A percentile compares a stretch with the other conserved stretches of the same genome.
phyloP scores from a whole-genome alignment of 2,797 vertebrate genomes.

The Cygnus olor region DNA sequence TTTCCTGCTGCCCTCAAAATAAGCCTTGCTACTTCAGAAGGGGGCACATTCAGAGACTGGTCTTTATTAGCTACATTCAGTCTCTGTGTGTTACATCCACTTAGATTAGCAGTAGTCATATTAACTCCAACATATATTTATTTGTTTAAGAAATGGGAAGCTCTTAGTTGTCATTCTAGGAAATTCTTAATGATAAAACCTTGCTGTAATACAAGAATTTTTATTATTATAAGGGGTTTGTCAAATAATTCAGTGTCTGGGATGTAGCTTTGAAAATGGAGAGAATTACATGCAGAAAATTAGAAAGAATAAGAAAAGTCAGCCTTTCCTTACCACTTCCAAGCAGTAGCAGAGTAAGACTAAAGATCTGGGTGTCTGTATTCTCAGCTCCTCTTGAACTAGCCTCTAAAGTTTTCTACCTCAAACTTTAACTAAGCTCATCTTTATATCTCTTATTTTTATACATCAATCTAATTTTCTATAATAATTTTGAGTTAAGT shows the following conservation, averaged over 20 bases:
- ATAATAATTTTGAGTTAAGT: neutral
- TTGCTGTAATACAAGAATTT: neutral
- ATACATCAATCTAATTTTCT: neutral
- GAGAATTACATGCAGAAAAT: neutral
- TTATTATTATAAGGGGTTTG: neutral
- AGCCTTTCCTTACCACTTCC: neutral
- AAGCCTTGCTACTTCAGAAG: neutral
- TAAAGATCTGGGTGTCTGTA: neutral
- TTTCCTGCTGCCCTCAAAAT: neutral
- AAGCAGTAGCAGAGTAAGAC: neutral
- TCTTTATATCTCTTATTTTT: neutral
- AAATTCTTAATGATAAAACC: neutral
- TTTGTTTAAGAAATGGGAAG: neutral
- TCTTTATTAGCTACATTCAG: neutral
- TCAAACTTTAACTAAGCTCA: neutral
- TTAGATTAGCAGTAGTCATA: neutral
- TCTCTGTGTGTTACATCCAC: neutral
- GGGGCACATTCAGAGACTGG: neutral
- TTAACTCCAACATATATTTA: neutral
- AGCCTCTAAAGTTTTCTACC: neutral
- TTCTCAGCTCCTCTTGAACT: neutral
- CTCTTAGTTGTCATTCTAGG: neutral
- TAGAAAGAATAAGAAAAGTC: neutral
- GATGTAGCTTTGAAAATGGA: neutral
- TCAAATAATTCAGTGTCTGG: neutral